These are phyloP conservation scores for Limnephilus lunatus DNA, from an alignment of 2,888 invertebrate genomes.

Conservation along the genomic window DNA sequence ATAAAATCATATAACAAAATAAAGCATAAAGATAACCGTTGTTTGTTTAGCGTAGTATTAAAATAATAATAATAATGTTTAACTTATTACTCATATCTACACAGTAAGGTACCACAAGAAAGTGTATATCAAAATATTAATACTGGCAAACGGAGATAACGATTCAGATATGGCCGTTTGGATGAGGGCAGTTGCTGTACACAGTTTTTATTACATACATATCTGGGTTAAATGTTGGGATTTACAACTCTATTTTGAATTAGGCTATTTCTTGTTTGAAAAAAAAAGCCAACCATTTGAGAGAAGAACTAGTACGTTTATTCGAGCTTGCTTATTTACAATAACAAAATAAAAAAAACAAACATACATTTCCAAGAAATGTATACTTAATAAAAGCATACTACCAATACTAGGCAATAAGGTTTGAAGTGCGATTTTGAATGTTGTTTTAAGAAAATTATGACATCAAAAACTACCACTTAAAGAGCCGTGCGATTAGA, in stretches of 20 bases:
- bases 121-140: not conserved
- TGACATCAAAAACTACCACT: not conserved
- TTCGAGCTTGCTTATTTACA: too few species aligned
- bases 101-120: not conserved
- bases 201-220: not conserved
- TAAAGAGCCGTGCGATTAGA: not conserved
- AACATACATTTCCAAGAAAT: too few species aligned
- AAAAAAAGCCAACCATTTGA: not conserved
- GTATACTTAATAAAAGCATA: not conserved
- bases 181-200: not conserved
- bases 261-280: too few species aligned
- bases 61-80: too few species aligned
- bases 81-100: not conserved
- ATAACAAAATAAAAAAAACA: too few species aligned
- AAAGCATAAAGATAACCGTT: too few species aligned
- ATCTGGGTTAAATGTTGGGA: too few species aligned
- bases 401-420: not conserved
- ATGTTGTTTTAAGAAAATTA: not conserved
- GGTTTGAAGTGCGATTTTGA: not conserved
- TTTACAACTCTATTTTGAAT: too few species aligned
- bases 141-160: not conserved
- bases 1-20: too few species aligned
- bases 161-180: not conserved
- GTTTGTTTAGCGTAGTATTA: too few species aligned
- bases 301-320: too few species aligned